phyloP scores from a whole-genome alignment of 2,888 invertebrate genomes.

The Lepetodrilus schrolli region DNA sequence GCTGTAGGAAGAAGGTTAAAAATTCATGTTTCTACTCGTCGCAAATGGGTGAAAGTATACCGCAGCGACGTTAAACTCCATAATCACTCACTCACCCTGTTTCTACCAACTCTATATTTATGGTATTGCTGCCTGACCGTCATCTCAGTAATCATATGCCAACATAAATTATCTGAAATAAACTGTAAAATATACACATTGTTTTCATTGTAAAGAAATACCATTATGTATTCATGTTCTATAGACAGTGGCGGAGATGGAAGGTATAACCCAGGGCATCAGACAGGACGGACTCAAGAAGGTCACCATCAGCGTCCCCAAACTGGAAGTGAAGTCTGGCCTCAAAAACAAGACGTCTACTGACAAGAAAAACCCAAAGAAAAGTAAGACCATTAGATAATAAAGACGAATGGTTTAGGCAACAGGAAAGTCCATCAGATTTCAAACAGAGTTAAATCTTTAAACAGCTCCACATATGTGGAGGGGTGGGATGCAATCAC shows the following conservation, averaged over 20 bases:
- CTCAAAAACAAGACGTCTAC: background rate
- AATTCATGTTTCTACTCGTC: too few relatives aligned
- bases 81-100: background rate
- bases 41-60: too few relatives aligned
- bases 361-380: slow-evolving; percentile 16
- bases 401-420: too few relatives aligned
- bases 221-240: slow-evolving; percentile 6
- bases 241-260: slow-evolving; percentile 75
- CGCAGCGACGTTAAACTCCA: background rate
- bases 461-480: too few relatives aligned
- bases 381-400: too few relatives aligned
- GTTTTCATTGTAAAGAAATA: background rate
- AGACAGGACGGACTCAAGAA: slow-evolving; percentile 56
- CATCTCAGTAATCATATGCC: too few relatives aligned
- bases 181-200: background rate
- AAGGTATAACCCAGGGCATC: slow-evolving; percentile 72
- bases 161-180: too few relatives aligned
- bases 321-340: too few relatives aligned
- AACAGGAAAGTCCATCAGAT: too few relatives aligned
- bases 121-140: background rate
- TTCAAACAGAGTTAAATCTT: too few relatives aligned
- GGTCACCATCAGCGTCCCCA: slow-evolving; percentile 54
- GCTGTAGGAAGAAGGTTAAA: too few relatives aligned
- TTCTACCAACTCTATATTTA: background rate
- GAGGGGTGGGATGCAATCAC: too few relatives aligned